Evolutionary conservation across 2,888 invertebrate species (phyloP), one percentile per base, ranked within the genome.

Genomic region (Capitulum mitella): DNA sequence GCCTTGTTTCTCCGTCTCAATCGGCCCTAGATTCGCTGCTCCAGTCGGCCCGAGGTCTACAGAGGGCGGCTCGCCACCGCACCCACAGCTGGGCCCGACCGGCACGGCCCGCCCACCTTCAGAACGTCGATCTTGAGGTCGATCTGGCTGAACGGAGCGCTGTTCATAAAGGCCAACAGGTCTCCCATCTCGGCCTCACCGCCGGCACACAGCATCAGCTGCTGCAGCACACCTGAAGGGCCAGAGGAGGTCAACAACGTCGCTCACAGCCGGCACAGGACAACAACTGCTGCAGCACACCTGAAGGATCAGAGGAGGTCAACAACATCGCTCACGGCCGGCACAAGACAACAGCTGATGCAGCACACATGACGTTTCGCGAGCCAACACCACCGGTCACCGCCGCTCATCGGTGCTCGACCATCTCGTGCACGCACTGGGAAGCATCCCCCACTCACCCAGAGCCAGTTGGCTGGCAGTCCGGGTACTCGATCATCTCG

Each of bases 141-240:
- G 61, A 96, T 87, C 75, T 93, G 92, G 80, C 91, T 90, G 76
- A 92, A 89, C 16, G 94, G 91, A 6, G 95, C 93, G 10, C 95
- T 92, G 87, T 97, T 97, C 91, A 98, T 92, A 34, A 96, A 92
- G 75, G 93, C 94, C 34, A 98, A 88, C 79, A 98, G 88, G 32
- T 94, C 93, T 0, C 93, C 92, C 96, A 98, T 95, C 83, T 98
- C 97, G 83, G 98, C 98, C 84, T 98, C 98, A 0, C 97, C 97
- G 0, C 95, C 97, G 51, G 93, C 92, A 77, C 94, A 94, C 81
- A 96, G 89, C 83, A 97, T 92, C 70, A 97, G 87, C 87, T 97
- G 95, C 82, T 95, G 90, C 82, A 97, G 90, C 78, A 97, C 93
- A 80, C 92, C 91, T 90, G 83, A 26, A 84, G 84, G 82, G 79